Percentiles rank a stretch among this genome's conserved stretches.
Conservation (phyloP, 1,140 invertebrate genomes). For the Batillaria attramentaria region DNA sequence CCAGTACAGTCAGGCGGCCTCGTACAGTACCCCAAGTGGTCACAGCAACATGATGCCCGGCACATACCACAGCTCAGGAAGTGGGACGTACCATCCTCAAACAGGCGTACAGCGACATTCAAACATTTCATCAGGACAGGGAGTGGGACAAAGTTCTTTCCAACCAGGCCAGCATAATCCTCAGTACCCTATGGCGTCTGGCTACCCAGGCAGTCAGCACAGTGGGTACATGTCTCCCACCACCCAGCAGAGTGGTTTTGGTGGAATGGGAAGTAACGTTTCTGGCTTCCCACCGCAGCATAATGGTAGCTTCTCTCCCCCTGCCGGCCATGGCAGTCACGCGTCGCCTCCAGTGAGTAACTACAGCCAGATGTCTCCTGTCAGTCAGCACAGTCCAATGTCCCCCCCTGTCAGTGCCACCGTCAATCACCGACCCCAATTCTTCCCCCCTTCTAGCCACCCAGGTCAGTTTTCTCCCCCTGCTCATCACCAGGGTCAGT, state of each 20-base stretch:
- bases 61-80: not conserved
- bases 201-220: slow-evolving; percentile 11
- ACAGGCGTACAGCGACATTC: not conserved
- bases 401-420: not conserved
- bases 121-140: not conserved
- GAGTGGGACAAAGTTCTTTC: not conserved
- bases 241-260: not conserved
- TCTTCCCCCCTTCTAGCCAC: not conserved
- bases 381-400: not conserved
- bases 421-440: not conserved
- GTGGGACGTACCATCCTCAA: not conserved
- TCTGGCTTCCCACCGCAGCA: no score
- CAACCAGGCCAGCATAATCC: not conserved
- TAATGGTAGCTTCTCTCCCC: not conserved
- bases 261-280: no score
- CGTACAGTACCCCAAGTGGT: not conserved
- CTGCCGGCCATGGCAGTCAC: no score
- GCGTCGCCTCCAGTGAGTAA: not conserved
- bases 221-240: not conserved
- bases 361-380: not conserved
- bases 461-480: not conserved
- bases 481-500: not conserved
- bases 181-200: not conserved
- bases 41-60: not conserved
- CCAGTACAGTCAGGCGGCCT: slow-evolving; percentile 3